Base-by-base conservation (phyloP, 2,888 invertebrate species). In the Heliconius hortense region DNA sequence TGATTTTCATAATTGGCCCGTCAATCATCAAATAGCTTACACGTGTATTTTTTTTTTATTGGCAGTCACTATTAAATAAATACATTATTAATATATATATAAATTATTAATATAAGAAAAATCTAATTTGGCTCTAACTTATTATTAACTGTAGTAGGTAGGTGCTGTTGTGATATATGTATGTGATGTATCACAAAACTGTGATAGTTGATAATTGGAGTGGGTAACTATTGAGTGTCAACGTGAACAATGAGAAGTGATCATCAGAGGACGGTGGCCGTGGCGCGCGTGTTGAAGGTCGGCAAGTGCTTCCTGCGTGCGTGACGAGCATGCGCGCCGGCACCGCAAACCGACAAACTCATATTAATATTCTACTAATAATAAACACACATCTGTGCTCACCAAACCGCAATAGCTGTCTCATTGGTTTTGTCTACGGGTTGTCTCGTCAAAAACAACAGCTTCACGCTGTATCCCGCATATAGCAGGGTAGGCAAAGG, bases 301-400 rank as follows among this genome's bases (percentile, higher is more conserved):
- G 88, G 74, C 81, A 82, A 80, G 81, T 87, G 89, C 91, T 93
- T 93, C 94, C 93, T 93, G 93, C 89, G 91, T 90, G 89, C 94
- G 93, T 93, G 94, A 90, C 87, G 85, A 81, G 93, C 91, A 93
- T 93, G 87, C 79, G 83, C 76, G 75, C 73, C 39, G 72, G 67
- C 68, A 74, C 71, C 70, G 75, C 79, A 78, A 77, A 69, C 76
- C 78, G 67, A 67, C 78, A 77, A 78, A 79, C 76, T 77, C 79
- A 80, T 75, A 79, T 76, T 79, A 78, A 79, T 79, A 80, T 79
- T 76, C 70, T 72, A 68, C 78, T 80, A 78, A 74, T 80, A 78
- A 81, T 78, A 79, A 78, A 73, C 59, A 48, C 39, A 43, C 73
- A 76, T 70, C 48, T 66, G 63, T 35, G 56, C 28, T 66, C 56